These are phyloP conservation scores for Neogale vison DNA, from an alignment of 2,113 vertebrate genomes.

Conservation along the genomic window DNA sequence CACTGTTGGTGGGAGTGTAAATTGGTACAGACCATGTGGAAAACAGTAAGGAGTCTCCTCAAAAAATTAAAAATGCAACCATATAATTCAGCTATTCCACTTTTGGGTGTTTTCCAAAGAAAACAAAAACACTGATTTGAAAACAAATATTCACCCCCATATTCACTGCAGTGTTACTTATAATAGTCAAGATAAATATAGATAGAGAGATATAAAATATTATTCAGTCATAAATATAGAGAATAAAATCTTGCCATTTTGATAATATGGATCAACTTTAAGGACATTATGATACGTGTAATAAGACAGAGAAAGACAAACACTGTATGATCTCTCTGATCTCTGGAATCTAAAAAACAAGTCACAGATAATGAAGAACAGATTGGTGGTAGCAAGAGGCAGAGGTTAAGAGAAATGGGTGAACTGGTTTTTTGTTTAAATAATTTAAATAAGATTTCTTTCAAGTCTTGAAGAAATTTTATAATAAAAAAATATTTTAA, in stretches of 20 bases:
- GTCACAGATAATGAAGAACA: not conserved
- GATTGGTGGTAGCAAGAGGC: not conserved
- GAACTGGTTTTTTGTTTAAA: not conserved
- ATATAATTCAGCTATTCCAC: not conserved
- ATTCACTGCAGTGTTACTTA: not conserved
- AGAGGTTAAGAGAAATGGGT: not conserved
- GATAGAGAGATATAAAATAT: not conserved
- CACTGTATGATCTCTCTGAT: not conserved
- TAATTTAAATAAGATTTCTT: not conserved
- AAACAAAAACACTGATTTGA: not conserved
- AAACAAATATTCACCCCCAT: not conserved
- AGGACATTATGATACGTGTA: not conserved
- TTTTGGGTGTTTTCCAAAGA: not conserved
- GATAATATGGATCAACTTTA: not conserved
- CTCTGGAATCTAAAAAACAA: not conserved
- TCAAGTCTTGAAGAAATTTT: not conserved
- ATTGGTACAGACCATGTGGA: not conserved
- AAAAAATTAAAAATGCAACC: not conserved
- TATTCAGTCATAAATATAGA: not conserved
- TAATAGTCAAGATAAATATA: not conserved
- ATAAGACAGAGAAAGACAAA: not conserved
- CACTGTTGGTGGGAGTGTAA: not conserved
- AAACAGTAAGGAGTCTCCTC: not conserved
- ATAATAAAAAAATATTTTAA: not conserved
- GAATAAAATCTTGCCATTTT: not conserved